Evolutionary conservation across 53 echinoderm and acorn worm species (phyloP).

Genomic region (Antedon mediterranea): DNA sequence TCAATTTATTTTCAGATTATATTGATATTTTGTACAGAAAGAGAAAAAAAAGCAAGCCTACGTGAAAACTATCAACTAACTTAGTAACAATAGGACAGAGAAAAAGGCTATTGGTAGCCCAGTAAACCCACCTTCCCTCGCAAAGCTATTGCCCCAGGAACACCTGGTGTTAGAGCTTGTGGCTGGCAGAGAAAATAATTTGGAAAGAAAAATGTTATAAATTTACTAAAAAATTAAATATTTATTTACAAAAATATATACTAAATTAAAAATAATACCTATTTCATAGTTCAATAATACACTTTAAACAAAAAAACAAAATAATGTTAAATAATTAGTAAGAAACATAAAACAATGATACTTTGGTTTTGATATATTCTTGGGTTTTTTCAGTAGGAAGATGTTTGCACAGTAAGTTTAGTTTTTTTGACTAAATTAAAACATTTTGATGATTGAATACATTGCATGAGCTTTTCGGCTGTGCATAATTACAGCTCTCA

Average conservation of each 20-base stretch:
- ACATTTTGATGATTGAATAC: background rate
- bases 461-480: background rate
- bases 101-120: background rate
- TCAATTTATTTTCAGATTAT: too few species aligned
- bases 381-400: too few species aligned
- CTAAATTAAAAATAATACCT: too few species aligned
- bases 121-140: background rate
- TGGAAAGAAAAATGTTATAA: background rate
- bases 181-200: background rate
- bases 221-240: background rate
- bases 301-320: too few species aligned
- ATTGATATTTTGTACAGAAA: too few species aligned
- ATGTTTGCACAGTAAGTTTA: too few species aligned
- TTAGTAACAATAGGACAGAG: background rate
- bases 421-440: too few species aligned
- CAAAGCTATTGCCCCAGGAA: background rate
- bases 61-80: background rate
- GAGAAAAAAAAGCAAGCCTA: background rate
- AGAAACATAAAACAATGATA: too few species aligned
- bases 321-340: too few species aligned
- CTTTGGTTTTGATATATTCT: too few species aligned
- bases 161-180: background rate
- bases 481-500: background rate
- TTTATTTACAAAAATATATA: background rate
- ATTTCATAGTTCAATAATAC: too few species aligned